Evolutionary conservation across 2,113 vertebrate genomes (phyloP), one percentile per base, ranked within the genome.

Genomic region (Muntiacus muntjak): DNA sequence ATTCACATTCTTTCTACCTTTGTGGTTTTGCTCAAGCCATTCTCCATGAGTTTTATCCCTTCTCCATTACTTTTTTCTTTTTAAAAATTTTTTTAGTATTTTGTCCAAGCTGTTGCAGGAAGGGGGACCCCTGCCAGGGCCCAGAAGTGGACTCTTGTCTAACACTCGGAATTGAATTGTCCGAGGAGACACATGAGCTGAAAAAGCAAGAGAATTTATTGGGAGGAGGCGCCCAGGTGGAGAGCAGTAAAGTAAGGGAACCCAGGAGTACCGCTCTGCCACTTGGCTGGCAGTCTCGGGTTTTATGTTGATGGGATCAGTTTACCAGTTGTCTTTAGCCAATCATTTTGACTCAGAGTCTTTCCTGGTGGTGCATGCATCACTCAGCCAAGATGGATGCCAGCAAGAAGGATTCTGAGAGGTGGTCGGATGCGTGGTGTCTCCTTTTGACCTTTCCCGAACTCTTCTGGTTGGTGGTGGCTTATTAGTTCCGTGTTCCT

Each of bases 161-260:
- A 74, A 40, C 8, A 40, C 67, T 40, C 5, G 0, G 67, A 74
- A 12, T 0, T 74, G 67, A 74, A 25, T 12, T 40, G 36, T 40
- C 67, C 10, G 3, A 74, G 21, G 67, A 40, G 67, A 40, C 67
- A 74, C 67, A 40, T 3, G 10, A 25, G 67, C 36, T 74, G 67
- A 74, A 25, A 74, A 74, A 74, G 67, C n/a, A 74, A 25, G n/a
- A 74, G 67, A 74, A 40, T 40, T 74, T 74, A 74, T 40, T 40
- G 19, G 67, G 19, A 74, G 40, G 21, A 36, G 67, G 67, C 2
- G 0, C 10, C 67, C n/a, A 12, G n/a, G 21, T 0, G 0, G 2
- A 40, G 67, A 74, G n/a, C n/a, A 74, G n/a, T 23, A 40, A 2
- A 21, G n/a, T 71, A 40, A 74, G 19, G n/a, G 36, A 74, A 74